Percentiles rank a stretch among this genome's conserved stretches.
Evolutionary conservation across 2,888 invertebrate species (phyloP).

Genomic region (Sphaeridia pumilis): DNA sequence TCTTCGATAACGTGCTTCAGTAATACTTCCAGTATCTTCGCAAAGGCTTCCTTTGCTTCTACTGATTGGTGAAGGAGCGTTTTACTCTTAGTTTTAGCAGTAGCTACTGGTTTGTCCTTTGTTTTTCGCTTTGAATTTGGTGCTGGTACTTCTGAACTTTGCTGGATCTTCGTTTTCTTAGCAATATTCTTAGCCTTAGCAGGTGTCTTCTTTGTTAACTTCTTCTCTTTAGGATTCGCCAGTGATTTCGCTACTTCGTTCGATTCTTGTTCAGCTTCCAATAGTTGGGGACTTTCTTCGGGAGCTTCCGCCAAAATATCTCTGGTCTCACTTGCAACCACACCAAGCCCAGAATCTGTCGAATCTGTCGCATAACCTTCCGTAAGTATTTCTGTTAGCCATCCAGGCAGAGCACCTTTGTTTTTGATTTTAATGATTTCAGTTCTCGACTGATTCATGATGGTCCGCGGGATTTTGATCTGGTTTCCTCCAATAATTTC

Average conservation of each 20-base stretch:
- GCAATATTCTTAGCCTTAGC: not conserved
- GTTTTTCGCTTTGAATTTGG: no score
- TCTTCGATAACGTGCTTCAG: not conserved
- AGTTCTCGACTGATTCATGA: not conserved
- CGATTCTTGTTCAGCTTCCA: not conserved
- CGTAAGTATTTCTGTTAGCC: not conserved
- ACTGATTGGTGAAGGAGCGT: not conserved
- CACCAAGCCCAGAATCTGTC: no score
- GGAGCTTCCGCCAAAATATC: not conserved
- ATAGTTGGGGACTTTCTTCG: not conserved
- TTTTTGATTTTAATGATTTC: slow-evolving; percentile 3
- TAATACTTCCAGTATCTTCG: slow-evolving; percentile 3
- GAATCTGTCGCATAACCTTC: no score
- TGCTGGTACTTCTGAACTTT: no score
- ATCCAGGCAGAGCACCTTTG: slow-evolving; percentile 1
- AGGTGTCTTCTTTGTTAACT: not conserved
- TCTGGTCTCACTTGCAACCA: no score
- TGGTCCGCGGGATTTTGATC: not conserved
- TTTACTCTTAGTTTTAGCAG: not conserved
- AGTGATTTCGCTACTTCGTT: not conserved
- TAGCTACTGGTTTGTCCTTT: no score
- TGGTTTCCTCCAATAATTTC: not conserved
- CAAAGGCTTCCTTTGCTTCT: not conserved
- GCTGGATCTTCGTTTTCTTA: no score
- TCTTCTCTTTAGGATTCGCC: not conserved